These are phyloP conservation scores for Calameuta filiformis DNA, from an alignment of 2,888 invertebrate genomes.

Conservation along the genomic window DNA sequence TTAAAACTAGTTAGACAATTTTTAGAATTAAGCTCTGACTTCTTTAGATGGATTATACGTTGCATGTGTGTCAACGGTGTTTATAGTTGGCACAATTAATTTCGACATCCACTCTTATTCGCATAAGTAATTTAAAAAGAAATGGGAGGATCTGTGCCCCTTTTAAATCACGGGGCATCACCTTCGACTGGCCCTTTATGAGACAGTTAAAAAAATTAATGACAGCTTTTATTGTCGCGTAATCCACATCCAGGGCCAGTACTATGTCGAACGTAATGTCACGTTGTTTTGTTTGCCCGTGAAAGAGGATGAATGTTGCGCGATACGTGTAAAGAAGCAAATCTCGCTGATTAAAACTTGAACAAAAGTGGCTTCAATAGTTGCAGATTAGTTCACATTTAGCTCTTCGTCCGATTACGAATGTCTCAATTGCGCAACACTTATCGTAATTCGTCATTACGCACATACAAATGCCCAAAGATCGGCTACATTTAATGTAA, in stretches of 20 bases:
- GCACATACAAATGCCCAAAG: neutral
- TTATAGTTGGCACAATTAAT: too few relatives aligned
- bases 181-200: too few relatives aligned
- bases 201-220: neutral
- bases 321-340: neutral
- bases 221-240: neutral
- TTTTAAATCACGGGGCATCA: too few relatives aligned
- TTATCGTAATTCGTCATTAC: neutral
- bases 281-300: neutral
- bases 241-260: neutral
- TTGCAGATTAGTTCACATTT: neutral
- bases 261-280: neutral
- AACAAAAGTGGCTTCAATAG: neutral
- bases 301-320: neutral
- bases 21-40: neutral
- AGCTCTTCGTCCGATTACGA: neutral
- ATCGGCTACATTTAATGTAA: neutral
- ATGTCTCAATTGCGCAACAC: neutral
- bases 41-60: neutral
- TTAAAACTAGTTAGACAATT: slow-evolving; percentile 4
- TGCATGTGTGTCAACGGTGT: neutral
- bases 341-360: too few relatives aligned
- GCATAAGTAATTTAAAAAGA: too few relatives aligned
- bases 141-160: too few relatives aligned
- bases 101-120: too few relatives aligned